Evolutionary conservation across 2,888 invertebrate species (phyloP).

Genomic region (Diploptera punctata): DNA sequence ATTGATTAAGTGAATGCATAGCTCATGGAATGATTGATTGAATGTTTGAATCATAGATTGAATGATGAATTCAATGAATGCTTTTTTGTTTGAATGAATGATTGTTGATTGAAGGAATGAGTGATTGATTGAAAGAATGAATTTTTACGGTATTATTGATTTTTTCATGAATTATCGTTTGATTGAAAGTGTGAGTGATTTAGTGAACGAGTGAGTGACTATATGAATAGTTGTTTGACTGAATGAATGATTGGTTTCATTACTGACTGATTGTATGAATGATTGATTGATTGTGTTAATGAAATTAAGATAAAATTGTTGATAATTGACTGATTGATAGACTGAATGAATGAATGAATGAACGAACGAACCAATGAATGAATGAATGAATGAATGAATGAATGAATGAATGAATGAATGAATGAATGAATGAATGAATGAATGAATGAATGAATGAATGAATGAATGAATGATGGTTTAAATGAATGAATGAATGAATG

Average conservation of each 20-base stretch:
- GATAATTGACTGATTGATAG: neutral
- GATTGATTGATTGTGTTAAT: neutral
- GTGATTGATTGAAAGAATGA: slow-evolving; percentile 3
- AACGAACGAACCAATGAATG: slow-evolving; percentile 1
- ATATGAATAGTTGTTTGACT: neutral
- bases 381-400: neutral
- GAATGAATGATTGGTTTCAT: neutral
- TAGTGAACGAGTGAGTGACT: too few species aligned
- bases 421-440: neutral
- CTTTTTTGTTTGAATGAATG: neutral
- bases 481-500: too few species aligned
- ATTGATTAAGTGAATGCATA: neutral
- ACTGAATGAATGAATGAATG: neutral
- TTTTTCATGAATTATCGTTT: too few species aligned
- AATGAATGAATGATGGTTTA: too few species aligned
- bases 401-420: neutral
- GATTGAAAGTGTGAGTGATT: too few species aligned
- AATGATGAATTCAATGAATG: neutral
- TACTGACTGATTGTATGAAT: neutral
- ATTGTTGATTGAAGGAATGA: too few species aligned
- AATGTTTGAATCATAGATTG: neutral
- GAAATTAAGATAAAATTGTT: too few species aligned
- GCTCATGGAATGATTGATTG: too few species aligned
- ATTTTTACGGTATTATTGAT: neutral
- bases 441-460: neutral